Conservation (phyloP, 2,888 invertebrate genomes). For the Cheilosia impressa region DNA sequence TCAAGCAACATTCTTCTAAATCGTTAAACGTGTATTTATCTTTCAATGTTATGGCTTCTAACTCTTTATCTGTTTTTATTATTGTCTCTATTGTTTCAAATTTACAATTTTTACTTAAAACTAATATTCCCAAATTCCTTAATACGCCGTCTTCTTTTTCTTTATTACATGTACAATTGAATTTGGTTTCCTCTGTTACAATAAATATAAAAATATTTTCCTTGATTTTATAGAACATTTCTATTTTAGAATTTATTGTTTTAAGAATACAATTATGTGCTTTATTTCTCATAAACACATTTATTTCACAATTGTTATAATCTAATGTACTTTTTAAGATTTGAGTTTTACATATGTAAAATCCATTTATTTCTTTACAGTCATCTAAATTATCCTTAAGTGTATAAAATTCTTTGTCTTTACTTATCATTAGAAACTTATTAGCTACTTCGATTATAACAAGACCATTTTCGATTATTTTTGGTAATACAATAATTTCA, state of each 20-base stretch:
- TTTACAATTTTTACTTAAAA: constrained; percentile 14
- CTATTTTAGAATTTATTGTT: constrained; percentile 11
- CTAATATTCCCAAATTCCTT: constrained; percentile 21
- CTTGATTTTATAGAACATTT: constrained; percentile 24
- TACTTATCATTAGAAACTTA: constrained; percentile 28
- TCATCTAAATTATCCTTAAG: constrained; percentile 23
- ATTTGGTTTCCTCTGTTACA: constrained; percentile 24
- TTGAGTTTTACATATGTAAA: constrained; percentile 6
- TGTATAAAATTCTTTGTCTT: constrained; percentile 13
- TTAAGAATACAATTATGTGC: constrained; percentile 25
- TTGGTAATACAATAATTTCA: constrained; percentile 31
- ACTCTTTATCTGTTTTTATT: constrained; percentile 7
- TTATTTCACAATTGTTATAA: constrained; percentile 9
- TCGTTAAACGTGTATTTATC: constrained; percentile 1
- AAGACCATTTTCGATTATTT: constrained; percentile 32
- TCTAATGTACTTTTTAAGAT: constrained; percentile 6
- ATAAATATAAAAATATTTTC: constrained; percentile 26
- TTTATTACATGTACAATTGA: constrained; percentile 15
- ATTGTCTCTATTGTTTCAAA: constrained; percentile 3
- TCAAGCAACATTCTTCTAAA: not conserved
- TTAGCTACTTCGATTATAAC: constrained; percentile 9
- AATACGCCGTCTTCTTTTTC: constrained; percentile 20
- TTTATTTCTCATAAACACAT: constrained; percentile 26
- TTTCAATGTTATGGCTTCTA: constrained; percentile 13
- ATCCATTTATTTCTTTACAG: constrained; percentile 3